Conservation (phyloP, 2,797 vertebrate species). For the Smutsia gigantea region DNA sequence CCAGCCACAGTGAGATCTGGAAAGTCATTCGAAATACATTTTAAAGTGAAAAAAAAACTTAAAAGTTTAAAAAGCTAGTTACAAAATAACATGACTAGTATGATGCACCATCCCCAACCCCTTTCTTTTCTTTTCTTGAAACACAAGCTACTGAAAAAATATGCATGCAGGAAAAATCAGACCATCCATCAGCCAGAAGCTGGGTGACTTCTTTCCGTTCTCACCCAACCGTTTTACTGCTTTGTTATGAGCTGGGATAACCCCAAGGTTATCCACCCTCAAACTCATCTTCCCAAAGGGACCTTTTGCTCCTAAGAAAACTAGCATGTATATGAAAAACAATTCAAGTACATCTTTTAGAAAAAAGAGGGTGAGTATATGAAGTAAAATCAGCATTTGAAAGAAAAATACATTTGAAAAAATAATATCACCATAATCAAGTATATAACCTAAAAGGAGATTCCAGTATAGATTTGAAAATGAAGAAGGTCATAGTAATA, state of each 20-base stretch:
- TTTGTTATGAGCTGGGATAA: background rate
- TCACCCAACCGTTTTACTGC: background rate
- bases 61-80: background rate
- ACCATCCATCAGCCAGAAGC: background rate
- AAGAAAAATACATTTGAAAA: background rate
- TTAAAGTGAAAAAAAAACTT: background rate
- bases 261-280: background rate
- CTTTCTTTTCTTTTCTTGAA: background rate
- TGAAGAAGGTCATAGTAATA: background rate
- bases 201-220: too few species aligned
- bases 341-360: background rate
- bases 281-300: background rate
- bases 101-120: background rate
- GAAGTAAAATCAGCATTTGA: background rate
- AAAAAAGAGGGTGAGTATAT: background rate
- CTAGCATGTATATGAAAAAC: background rate
- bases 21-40: background rate
- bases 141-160: background rate
- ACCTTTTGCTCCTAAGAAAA: background rate
- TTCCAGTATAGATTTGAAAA: background rate
- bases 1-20: background rate
- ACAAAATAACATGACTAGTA: background rate
- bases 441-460: background rate
- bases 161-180: background rate
- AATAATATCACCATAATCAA: background rate